phyloP scores from a whole-genome alignment of 2,797 vertebrate genomes.

The Pangasius krempfi region DNA sequence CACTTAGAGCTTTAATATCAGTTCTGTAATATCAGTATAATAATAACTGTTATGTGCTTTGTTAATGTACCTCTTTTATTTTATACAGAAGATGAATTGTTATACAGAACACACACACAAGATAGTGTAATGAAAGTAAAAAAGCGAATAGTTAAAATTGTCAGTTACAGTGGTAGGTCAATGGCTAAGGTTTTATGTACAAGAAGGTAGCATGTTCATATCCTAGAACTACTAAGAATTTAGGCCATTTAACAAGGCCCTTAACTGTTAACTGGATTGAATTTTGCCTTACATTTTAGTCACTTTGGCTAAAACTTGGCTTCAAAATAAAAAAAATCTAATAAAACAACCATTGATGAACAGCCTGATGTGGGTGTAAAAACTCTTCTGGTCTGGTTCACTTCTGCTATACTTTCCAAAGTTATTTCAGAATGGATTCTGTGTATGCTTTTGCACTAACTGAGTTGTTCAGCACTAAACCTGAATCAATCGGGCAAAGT shows the following conservation, averaged over 20 bases:
- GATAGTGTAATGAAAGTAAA: neutral
- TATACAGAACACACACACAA: neutral
- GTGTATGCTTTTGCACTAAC: neutral
- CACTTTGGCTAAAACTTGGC: neutral
- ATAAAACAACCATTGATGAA: neutral
- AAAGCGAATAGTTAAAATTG: neutral
- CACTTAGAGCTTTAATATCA: neutral
- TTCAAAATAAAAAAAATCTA: neutral
- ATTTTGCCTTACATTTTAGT: neutral
- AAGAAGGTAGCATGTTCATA: neutral
- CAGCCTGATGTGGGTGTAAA: neutral
- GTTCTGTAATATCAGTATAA: neutral
- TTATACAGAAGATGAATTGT: neutral
- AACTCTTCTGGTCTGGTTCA: no score
- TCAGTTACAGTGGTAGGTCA: neutral
- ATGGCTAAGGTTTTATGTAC: neutral
- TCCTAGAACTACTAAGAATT: neutral
- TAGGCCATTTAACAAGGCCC: neutral
- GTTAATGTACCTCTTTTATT: no score
- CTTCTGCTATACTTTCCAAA: neutral
- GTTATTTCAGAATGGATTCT: neutral
- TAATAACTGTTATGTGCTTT: neutral
- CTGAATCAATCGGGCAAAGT: neutral
- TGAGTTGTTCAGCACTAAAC: conserved; percentile 5
- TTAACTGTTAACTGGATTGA: neutral